Conservation (phyloP, 92 coral and sea anemone genomes). For the Pocillopora meandrina region DNA sequence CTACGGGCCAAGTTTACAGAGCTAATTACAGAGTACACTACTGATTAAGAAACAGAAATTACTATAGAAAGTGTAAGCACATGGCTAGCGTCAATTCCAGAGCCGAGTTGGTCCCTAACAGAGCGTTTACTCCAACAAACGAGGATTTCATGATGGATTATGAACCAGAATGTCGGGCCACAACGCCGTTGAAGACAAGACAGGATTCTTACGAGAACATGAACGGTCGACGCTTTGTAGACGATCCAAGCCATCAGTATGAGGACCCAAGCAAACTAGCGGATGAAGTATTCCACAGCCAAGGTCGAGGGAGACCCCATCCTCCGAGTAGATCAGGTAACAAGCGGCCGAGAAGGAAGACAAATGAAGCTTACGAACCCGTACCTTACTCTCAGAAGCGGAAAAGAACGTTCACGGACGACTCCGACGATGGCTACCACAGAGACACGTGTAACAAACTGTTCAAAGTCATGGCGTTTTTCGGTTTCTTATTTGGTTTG, state of each 20-base stretch:
- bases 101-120: constrained; percentile 63
- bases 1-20: constrained; percentile 1
- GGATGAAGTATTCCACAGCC: constrained; percentile 44
- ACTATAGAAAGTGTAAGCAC: neutral
- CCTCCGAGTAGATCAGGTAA: constrained; percentile 23
- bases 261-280: constrained; percentile 75
- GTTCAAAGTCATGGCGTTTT: constrained; percentile 40
- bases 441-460: constrained; percentile 36
- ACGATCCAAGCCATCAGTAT: constrained; percentile 66
- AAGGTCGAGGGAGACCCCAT: constrained; percentile 34
- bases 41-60: constrained; percentile 7
- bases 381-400: constrained; percentile 36
- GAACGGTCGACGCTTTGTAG: constrained; percentile 46
- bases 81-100: constrained; percentile 87
- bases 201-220: constrained; percentile 77
- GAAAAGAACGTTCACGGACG: constrained; percentile 51
- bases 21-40: neutral
- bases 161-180: constrained; percentile 32
- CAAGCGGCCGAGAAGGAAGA: constrained; percentile 73
- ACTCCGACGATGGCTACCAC: constrained; percentile 49
- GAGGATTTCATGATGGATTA: constrained; percentile 38
- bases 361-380: constrained; percentile 72
- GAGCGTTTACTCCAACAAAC: constrained; percentile 47
- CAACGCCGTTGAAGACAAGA: constrained; percentile 47
- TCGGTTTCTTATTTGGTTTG: constrained; percentile 36